phyloP scores from a whole-genome alignment of 2,797 vertebrate species.

The Sardinella longiceps region DNA sequence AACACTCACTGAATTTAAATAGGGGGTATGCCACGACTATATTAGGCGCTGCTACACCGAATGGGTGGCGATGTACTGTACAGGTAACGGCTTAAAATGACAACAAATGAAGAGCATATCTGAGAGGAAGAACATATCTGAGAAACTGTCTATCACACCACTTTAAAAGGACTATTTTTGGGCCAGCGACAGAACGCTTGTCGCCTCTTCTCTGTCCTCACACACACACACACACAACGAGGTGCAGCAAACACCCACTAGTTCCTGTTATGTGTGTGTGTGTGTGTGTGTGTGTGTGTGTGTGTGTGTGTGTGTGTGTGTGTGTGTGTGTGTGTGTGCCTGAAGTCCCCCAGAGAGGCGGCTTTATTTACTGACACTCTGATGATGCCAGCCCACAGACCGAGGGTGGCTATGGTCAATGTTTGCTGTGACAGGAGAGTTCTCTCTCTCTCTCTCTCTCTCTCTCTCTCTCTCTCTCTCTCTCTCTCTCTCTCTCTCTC shows the following conservation, averaged over 20 bases:
- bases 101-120: background rate
- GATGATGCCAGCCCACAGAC: background rate
- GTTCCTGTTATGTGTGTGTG: background rate
- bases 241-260: background rate
- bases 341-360: background rate
- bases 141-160: background rate
- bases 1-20: background rate
- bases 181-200: background rate
- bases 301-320: no score
- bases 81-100: background rate
- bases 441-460: background rate
- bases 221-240: background rate
- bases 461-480: background rate
- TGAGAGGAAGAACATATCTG: background rate
- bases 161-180: background rate
- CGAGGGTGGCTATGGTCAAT: background rate
- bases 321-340: background rate
- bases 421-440: background rate
- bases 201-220: background rate
- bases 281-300: no score
- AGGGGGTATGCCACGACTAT: background rate
- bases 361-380: background rate
- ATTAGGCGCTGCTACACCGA: background rate
- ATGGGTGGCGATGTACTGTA: background rate
- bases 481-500: background rate